Base-by-base conservation (phyloP, 2,888 invertebrate species). In the Zaprionus bogoriensis region DNA sequence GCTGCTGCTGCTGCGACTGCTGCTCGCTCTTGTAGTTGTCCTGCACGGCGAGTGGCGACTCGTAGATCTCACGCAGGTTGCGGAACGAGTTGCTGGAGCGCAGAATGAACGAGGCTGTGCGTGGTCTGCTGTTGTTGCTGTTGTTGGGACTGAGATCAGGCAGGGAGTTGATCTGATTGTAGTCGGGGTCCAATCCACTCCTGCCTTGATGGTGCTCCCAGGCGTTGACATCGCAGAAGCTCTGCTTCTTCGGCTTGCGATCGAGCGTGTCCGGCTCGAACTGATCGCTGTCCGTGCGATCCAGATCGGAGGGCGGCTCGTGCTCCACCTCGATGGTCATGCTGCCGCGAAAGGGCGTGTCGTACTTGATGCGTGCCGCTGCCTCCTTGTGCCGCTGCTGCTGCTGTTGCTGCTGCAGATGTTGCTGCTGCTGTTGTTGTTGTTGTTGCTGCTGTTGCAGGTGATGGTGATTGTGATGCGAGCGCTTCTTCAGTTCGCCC, bases 251-350 rank as follows among this genome's bases (percentile, higher is more conserved):
- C 39, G 95, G 94, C 87, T 96, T 96, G 22, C 96, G 92, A 84
- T 97, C 97, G 55, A 97, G 92, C 0, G 97, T 97, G 74, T 97
- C 96, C 0, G 96, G 96, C 89, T 97, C 97, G 80, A 96, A 97
- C 53, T 94, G 94, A 78, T 96, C 96, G 1, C 96, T 96, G 36
- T 91, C 91, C 0, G 91, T 91, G 4, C 89, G 79, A 83, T 96
- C 96, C 57, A 95, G 93, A 46, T 95, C 94, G 84, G 96, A 95
- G 77, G 95, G 94, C 0, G 96, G 94, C 17, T 95, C 94, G 88
- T 96, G 96, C 87, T 95, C 95, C 0, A 96, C 95, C 91, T 96
- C 96, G 64, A 97, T 97, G 25, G 96, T 95, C 85, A 97, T 92
- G 80, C 95, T 96, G 5, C 96, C 96, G 27, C 86, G 89, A 87